phyloP scores from a whole-genome alignment of 1,140 invertebrate genomes.

The Cotesia chilonis region DNA sequence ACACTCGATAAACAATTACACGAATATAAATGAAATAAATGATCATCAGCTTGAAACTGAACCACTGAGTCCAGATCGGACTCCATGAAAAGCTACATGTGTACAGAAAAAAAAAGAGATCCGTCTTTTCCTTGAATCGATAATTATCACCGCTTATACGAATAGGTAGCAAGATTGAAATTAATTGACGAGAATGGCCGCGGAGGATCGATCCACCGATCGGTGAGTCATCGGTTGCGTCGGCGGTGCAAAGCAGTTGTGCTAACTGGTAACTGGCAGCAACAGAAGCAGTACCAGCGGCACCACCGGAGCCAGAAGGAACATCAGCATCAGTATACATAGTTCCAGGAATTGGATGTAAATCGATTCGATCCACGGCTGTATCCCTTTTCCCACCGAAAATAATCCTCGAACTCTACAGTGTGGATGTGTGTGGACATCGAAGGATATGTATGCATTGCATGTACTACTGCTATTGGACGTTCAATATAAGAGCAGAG shows the following conservation, averaged over 20 bases:
- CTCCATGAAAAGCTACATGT: neutral
- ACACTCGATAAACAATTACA: too few relatives aligned
- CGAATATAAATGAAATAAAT: too few relatives aligned
- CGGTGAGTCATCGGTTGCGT: slow-evolving; percentile 36
- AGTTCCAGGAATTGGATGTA: slow-evolving; percentile 42
- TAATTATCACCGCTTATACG: neutral
- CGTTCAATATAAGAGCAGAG: slow-evolving; percentile 35
- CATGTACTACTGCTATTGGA: slow-evolving; percentile 36
- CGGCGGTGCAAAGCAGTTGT: slow-evolving; percentile 24
- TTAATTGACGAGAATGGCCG: slow-evolving; percentile 32
- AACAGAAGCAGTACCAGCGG: too few relatives aligned
- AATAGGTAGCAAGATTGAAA: slow-evolving; percentile 31
- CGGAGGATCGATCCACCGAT: slow-evolving; percentile 21
- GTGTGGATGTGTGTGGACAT: neutral
- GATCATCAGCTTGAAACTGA: too few relatives aligned
- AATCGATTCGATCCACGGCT: slow-evolving; percentile 39
- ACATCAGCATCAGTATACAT: slow-evolving; percentile 5
- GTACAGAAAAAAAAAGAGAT: neutral
- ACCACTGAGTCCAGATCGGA: too few relatives aligned
- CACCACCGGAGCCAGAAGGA: too few relatives aligned
- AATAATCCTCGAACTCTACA: slow-evolving; percentile 52
- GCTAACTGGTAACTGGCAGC: neutral
- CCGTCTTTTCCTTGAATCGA: slow-evolving; percentile 1
- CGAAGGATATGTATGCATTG: too few relatives aligned
- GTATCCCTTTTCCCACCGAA: slow-evolving; percentile 52